Evolutionary conservation across 2,888 invertebrate genomes (phyloP).

Genomic region (Apotomis capreana): DNA sequence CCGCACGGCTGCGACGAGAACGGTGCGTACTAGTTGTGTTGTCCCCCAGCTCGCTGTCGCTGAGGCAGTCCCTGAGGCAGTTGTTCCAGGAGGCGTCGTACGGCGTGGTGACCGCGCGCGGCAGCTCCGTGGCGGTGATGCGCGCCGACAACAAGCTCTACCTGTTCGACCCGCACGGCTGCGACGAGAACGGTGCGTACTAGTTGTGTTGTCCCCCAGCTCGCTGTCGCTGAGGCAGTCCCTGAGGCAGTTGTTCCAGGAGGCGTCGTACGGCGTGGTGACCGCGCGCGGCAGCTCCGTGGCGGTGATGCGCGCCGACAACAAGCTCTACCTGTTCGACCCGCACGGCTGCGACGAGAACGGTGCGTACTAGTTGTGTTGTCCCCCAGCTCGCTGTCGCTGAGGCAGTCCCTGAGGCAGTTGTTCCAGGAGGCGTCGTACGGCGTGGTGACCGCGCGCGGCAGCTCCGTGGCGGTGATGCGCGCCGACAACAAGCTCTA

Average conservation of each 20-base stretch:
- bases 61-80: too few species aligned
- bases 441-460: slow-evolving; percentile 60
- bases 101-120: slow-evolving; percentile 60
- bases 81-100: too few species aligned
- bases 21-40: slow-evolving; percentile 57
- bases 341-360: slow-evolving; percentile 83
- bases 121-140: slow-evolving; percentile 83
- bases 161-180: slow-evolving; percentile 84
- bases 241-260: too few species aligned
- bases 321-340: slow-evolving; percentile 82
- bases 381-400: too few species aligned
- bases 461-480: slow-evolving; percentile 83
- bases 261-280: too few species aligned
- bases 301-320: slow-evolving; percentile 81
- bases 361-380: slow-evolving; percentile 57
- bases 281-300: slow-evolving; percentile 78
- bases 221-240: too few species aligned
- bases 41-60: too few species aligned
- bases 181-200: slow-evolving; percentile 79
- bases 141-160: slow-evolving; percentile 73
- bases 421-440: too few species aligned
- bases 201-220: too few species aligned
- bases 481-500: slow-evolving; percentile 73
- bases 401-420: too few species aligned
- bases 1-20: slow-evolving; percentile 83